Percentiles rank a stretch among this genome's conserved stretches.
Evolutionary conservation across 2,888 invertebrate species (phyloP).

Genomic region (Pantelozetes paolii): DNA sequence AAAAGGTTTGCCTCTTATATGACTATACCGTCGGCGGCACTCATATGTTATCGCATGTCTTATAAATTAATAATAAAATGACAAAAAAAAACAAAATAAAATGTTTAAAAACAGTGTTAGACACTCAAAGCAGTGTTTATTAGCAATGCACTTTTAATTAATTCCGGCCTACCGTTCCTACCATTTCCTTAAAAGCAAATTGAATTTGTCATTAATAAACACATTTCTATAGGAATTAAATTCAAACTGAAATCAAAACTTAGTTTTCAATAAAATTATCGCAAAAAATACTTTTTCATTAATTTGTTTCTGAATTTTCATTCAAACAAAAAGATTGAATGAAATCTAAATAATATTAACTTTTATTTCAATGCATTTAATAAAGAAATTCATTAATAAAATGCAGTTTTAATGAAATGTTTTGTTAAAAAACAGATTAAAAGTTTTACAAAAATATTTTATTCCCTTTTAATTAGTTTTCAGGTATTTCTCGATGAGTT

Average conservation of each 20-base stretch:
- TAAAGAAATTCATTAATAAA: no score
- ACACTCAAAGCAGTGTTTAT: not conserved
- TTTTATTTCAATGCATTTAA: no score
- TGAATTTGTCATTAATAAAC: not conserved
- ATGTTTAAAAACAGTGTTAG: not conserved
- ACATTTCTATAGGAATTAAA: not conserved
- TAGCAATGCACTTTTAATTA: not conserved
- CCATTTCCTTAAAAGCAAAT: not conserved
- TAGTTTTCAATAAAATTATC: not conserved
- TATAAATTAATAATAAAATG: constrained; percentile 23
- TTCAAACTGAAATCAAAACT: not conserved
- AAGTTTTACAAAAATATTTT: not conserved
- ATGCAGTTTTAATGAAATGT: no score
- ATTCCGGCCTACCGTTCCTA: no score
- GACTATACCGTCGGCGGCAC: not conserved
- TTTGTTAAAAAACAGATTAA: no score
- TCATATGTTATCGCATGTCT: constrained; percentile 8
- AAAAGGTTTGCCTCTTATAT: not conserved
- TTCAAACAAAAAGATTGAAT: not conserved
- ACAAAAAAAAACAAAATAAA: not conserved
- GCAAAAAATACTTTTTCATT: constrained; percentile 4
- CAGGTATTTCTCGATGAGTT: not conserved
- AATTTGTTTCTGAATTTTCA: not conserved
- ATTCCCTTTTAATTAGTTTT: constrained; percentile 12
- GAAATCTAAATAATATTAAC: no score